phyloP scores from a whole-genome alignment of 2,888 invertebrate genomes.

The Thalpophila matura region DNA sequence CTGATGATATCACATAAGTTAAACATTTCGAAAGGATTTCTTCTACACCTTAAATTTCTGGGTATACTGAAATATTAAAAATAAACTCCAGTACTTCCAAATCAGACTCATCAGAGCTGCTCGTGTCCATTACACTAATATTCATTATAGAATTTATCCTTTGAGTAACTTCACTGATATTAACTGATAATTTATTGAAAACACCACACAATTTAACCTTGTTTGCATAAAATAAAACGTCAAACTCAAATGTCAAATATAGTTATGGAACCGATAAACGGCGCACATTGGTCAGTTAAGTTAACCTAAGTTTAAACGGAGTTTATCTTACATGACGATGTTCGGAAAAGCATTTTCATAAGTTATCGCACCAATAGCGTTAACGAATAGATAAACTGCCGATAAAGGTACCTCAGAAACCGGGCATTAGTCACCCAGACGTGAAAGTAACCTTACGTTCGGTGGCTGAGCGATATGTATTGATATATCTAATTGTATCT shows the following conservation, averaged over 20 bases:
- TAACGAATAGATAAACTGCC: neutral
- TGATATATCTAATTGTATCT: too few relatives aligned
- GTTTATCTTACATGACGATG: neutral
- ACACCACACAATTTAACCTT: too few relatives aligned
- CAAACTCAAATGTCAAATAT: too few relatives aligned
- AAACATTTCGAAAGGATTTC: too few relatives aligned
- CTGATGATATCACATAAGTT: slow-evolving; percentile 9
- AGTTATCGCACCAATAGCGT: slow-evolving; percentile 2
- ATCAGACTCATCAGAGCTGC: neutral
- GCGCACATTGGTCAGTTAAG: neutral
- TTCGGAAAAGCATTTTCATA: neutral
- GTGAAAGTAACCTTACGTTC: too few relatives aligned
- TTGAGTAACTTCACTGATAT: too few relatives aligned
- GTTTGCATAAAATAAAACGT: too few relatives aligned
- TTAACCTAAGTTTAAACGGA: neutral
- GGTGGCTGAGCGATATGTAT: too few relatives aligned
- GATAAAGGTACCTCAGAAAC: neutral
- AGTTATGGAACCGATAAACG: neutral
- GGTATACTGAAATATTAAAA: slow-evolving; percentile 10
- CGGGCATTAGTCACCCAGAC: neutral
- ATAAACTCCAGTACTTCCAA: neutral
- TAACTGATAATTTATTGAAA: too few relatives aligned
- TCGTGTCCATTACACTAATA: neutral
- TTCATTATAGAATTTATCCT: neutral
- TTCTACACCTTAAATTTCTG: slow-evolving; percentile 27